A percentile compares a stretch with the other conserved stretches of the same genome.
These are phyloP conservation scores for Rotaria magnacalcarata DNA, from an alignment of 2,888 invertebrate species.

Conservation along the genomic window DNA sequence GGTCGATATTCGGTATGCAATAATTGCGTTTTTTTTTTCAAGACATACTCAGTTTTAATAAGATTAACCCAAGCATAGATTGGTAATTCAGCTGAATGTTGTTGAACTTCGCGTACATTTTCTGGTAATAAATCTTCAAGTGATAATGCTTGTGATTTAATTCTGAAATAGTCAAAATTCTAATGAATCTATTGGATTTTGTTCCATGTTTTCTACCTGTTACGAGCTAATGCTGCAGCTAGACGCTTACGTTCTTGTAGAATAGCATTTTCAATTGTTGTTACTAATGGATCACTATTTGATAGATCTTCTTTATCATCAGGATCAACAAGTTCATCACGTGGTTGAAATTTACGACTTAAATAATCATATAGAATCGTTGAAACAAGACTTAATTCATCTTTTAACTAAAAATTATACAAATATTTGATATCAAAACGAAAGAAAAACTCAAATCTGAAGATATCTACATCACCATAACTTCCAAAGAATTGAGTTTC, in stretches of 20 bases:
- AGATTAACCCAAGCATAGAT: conserved; percentile 44
- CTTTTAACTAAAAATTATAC: conserved; percentile 41
- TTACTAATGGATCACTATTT: conserved; percentile 40
- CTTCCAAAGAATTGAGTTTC: conserved; percentile 42
- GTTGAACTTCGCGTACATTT: conserved; percentile 45
- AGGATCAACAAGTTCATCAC: conserved; percentile 37
- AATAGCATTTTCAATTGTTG: conserved; percentile 43
- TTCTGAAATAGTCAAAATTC: not conserved
- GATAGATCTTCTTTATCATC: conserved; percentile 35
- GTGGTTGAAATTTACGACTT: conserved; percentile 45
- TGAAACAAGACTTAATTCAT: conserved; percentile 44
- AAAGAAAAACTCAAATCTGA: not conserved
- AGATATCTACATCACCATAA: conserved; percentile 35
- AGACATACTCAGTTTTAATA: conserved; percentile 36
- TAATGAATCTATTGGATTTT: too few species aligned
- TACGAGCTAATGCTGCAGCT: conserved; percentile 44
- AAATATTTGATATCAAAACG: not conserved
- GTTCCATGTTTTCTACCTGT: not conserved
- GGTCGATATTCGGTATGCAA: not conserved
- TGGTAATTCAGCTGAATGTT: conserved; percentile 45
- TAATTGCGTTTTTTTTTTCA: not conserved
- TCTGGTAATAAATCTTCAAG: conserved; percentile 43
- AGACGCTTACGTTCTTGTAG: conserved; percentile 40
- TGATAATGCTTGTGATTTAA: conserved; percentile 43
- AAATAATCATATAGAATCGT: conserved; percentile 44